Evolutionary conservation across 2,797 vertebrate genomes (phyloP).

Genomic region (Tauraco hartlaubi): DNA sequence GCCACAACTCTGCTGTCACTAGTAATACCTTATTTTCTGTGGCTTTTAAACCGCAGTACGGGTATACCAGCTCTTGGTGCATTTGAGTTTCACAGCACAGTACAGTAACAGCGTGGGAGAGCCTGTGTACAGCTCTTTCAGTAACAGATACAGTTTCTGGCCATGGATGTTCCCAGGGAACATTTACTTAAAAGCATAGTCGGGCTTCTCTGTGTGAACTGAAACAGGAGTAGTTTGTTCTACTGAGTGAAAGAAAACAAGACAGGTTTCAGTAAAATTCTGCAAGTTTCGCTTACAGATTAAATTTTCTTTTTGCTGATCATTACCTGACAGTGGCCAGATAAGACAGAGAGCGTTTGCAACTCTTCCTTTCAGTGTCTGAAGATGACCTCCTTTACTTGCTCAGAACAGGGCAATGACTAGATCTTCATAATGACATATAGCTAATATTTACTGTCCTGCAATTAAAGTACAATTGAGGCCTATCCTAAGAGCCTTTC

Average conservation of each 20-base stretch:
- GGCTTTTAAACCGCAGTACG: background rate
- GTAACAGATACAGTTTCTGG: background rate
- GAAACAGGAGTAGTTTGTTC: background rate
- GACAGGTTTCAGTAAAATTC: background rate
- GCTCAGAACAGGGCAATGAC: background rate
- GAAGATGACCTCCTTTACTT: background rate
- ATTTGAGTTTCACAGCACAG: background rate
- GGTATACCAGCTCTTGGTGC: background rate
- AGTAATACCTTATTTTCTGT: background rate
- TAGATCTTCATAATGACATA: background rate
- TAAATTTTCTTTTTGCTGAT: background rate
- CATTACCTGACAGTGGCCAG: background rate
- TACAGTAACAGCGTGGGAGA: background rate
- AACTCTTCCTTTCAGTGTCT: background rate
- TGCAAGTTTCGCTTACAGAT: background rate
- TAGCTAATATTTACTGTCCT: background rate
- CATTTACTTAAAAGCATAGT: background rate
- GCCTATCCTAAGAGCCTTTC: background rate
- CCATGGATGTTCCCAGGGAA: background rate
- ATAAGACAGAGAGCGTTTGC: background rate
- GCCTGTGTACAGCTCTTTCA: background rate
- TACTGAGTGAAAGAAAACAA: background rate
- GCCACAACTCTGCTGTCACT: background rate
- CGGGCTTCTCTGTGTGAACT: fast-evolving
- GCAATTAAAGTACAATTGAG: background rate